Evolutionary conservation across 2,797 vertebrate genomes (phyloP).

Genomic region (Pagetopsis macropterus): DNA sequence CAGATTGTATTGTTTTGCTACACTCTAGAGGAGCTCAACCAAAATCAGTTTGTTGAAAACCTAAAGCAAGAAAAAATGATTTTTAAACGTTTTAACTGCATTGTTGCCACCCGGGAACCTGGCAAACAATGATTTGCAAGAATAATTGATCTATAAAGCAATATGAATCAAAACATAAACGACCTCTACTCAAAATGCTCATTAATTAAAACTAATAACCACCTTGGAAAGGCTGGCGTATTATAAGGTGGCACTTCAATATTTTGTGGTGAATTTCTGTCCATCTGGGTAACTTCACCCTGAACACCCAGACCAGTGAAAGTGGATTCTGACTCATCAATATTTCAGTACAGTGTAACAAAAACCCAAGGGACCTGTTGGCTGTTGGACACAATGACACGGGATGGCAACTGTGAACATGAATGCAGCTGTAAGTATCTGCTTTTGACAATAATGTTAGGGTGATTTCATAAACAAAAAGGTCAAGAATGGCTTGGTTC

Average conservation of each 20-base stretch:
- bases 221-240: background rate
- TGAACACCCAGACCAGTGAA: constrained; percentile 51
- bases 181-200: background rate
- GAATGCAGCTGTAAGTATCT: constrained; percentile 66
- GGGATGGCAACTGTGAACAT: constrained; percentile 43
- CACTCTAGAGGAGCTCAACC: background rate
- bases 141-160: background rate
- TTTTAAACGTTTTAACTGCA: no score
- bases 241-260: background rate
- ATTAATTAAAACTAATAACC: background rate
- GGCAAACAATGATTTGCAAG: no score
- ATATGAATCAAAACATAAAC: background rate
- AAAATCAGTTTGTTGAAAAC: background rate
- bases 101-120: background rate
- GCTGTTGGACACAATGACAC: constrained; percentile 6
- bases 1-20: background rate
- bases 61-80: background rate
- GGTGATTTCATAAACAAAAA: background rate
- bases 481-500: background rate
- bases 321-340: constrained; percentile 70
- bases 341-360: constrained; percentile 73
- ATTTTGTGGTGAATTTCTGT: constrained; percentile 17
- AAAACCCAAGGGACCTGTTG: constrained; percentile 46
- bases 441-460: background rate
- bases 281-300: constrained; percentile 43